A percentile compares a stretch with the other conserved stretches of the same genome.
phyloP scores from a whole-genome alignment of 1,140 invertebrate species.

The Achatina immaculata region DNA sequence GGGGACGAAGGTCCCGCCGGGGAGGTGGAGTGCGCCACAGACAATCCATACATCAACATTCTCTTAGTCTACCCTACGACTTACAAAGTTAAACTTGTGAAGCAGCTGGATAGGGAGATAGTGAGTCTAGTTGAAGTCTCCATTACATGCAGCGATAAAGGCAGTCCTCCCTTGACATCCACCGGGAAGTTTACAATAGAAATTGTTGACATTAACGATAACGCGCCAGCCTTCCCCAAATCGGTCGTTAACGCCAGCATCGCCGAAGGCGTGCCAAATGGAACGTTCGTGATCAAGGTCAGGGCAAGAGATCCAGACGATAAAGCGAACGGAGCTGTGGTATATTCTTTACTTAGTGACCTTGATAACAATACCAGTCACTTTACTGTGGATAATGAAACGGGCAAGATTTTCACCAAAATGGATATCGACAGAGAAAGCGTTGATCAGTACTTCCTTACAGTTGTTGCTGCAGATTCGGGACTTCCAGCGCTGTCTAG shows the following conservation, averaged over 20 bases:
- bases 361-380: not conserved
- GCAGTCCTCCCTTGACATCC: not conserved
- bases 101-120: not conserved
- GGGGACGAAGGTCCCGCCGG: not conserved
- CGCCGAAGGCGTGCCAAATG: not conserved
- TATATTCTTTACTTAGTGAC: not conserved
- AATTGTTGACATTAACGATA: slow-evolving; percentile 6
- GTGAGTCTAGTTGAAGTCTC: not conserved
- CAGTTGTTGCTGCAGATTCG: slow-evolving; percentile 80
- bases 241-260: not conserved
- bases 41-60: not conserved
- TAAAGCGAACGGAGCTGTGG: not conserved
- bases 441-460: slow-evolving; percentile 82
- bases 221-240: not conserved
- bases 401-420: slow-evolving; percentile 90
- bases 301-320: not conserved
- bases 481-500: slow-evolving; percentile 39
- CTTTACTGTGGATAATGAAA: slow-evolving; percentile 9
- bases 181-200: not conserved
- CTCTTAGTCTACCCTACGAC: not conserved
- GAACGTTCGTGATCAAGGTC: not conserved
- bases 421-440: slow-evolving; percentile 91
- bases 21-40: not conserved
- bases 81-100: not conserved
- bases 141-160: not conserved